phyloP scores from a whole-genome alignment of 2,888 invertebrate species.

The Altica lythri region DNA sequence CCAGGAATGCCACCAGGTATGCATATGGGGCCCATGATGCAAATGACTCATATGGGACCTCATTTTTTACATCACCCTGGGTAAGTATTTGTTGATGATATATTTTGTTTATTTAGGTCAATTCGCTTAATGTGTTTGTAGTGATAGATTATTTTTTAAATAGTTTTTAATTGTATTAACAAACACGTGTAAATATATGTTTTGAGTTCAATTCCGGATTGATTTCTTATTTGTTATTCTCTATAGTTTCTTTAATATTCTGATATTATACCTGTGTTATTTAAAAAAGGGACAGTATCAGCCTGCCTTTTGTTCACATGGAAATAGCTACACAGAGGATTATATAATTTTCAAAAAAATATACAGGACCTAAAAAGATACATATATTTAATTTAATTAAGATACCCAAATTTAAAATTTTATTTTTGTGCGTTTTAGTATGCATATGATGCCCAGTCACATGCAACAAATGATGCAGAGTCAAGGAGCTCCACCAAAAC shows the following conservation, averaged over 20 bases:
- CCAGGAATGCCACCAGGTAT: conserved; percentile 62
- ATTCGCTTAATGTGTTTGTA: background rate
- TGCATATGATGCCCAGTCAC: conserved; percentile 62
- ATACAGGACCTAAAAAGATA: no score
- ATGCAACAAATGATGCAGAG: conserved; percentile 61
- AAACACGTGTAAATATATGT: no score
- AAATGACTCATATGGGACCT: conserved; percentile 75
- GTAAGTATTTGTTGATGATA: conserved; percentile 50
- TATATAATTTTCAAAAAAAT: no score
- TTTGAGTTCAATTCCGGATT: no score
- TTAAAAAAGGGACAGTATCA: no score
- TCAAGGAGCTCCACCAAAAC: conserved; percentile 67
- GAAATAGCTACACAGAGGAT: no score
- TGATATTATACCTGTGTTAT: no score
- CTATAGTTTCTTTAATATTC: no score
- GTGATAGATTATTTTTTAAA: background rate
- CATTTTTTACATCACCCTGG: conserved; percentile 72
- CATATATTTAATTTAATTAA: no score
- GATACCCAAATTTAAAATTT: no score
- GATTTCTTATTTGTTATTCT: background rate
- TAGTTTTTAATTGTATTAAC: no score
- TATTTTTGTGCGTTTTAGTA: conserved; percentile 48
- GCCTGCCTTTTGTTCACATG: no score
- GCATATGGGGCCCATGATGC: conserved; percentile 66
- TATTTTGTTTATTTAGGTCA: conserved; percentile 5